phyloP scores from a whole-genome alignment of 2,888 invertebrate genomes.

The Drosophila anceps region DNA sequence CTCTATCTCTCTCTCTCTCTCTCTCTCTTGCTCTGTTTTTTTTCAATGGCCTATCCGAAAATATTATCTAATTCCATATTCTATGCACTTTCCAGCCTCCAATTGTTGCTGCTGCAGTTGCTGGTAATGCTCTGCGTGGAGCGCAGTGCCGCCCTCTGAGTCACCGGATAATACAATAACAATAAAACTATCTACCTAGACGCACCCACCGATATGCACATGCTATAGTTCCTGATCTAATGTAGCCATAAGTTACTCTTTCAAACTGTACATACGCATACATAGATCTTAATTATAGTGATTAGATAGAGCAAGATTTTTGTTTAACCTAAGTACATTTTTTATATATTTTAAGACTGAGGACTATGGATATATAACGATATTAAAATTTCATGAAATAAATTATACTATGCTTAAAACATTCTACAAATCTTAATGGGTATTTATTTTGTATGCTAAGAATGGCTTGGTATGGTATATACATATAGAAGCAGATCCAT shows the following conservation, averaged over 20 bases:
- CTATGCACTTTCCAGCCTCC: conserved; percentile 80
- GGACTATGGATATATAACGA: conserved; percentile 15
- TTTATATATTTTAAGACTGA: conserved; percentile 55
- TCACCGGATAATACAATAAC: not conserved
- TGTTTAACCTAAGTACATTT: conserved; percentile 43
- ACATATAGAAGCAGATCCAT: conserved; percentile 8
- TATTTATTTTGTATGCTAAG: conserved; percentile 6
- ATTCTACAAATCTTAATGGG: conserved; percentile 55
- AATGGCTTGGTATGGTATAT: no score
- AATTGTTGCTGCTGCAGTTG: conserved; percentile 78
- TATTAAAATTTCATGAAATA: conserved; percentile 40
- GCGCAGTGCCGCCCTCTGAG: conserved; percentile 52
- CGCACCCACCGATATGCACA: conserved; percentile 50
- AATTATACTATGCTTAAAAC: conserved; percentile 62
- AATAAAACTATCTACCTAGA: conserved; percentile 10
- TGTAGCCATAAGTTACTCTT: conserved; percentile 47
- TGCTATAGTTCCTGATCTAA: conserved; percentile 72
- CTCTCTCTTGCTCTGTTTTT: not conserved
- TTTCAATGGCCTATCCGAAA: conserved; percentile 6
- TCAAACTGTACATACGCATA: conserved; percentile 46
- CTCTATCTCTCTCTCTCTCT: not conserved
- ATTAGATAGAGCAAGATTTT: conserved; percentile 22
- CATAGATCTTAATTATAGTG: conserved; percentile 25
- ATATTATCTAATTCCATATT: conserved; percentile 37
- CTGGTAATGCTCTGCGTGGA: conserved; percentile 77